phyloP scores from a whole-genome alignment of 2,113 vertebrate genomes.

The Dasypus novemcinctus region DNA sequence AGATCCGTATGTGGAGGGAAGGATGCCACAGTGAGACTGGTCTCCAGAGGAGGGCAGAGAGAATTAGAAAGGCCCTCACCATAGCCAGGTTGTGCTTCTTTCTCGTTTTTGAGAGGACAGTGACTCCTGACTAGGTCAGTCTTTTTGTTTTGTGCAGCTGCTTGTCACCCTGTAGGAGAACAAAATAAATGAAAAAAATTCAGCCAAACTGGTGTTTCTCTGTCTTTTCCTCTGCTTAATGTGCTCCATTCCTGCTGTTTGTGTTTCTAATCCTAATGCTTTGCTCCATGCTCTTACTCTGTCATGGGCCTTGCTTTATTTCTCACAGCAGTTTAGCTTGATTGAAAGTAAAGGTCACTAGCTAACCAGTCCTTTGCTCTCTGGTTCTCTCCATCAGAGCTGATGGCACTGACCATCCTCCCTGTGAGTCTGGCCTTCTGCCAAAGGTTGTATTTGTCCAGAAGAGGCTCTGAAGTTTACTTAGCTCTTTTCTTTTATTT shows the following conservation, averaged over 20 bases:
- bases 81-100: too few species aligned
- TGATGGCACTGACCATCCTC: rapidly evolving
- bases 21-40: neutral
- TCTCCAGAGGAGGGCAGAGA: too few species aligned
- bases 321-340: neutral
- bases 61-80: too few species aligned
- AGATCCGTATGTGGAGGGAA: neutral
- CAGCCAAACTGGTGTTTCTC: neutral
- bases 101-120: neutral
- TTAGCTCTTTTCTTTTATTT: neutral
- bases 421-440: neutral
- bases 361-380: neutral
- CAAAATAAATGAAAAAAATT: neutral
- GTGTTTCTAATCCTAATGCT: neutral
- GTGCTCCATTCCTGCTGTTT: neutral
- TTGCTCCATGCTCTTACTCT: neutral
- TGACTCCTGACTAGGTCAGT: neutral
- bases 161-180: neutral
- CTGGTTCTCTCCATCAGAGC: neutral
- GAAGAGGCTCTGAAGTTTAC: neutral
- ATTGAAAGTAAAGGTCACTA: neutral
- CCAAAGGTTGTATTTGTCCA: neutral
- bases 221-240: neutral
- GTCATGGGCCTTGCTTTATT: neutral
- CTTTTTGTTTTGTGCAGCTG: neutral